phyloP scores from a whole-genome alignment of 2,888 invertebrate species.

The Heliconius ismenius region DNA sequence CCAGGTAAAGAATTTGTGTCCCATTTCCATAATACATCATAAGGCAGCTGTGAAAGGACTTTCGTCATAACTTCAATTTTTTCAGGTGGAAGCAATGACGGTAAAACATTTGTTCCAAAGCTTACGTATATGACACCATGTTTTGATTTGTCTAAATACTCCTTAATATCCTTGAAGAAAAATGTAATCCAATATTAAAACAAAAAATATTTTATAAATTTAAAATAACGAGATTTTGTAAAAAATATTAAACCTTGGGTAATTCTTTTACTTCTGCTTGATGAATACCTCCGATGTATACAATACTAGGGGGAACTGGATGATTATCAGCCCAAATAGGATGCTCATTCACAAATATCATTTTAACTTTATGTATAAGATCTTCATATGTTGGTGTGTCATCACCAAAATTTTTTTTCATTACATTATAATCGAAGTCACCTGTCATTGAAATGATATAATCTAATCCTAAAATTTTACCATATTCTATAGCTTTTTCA shows the following conservation, averaged over 20 bases:
- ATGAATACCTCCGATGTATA: constrained; percentile 66
- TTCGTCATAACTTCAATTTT: constrained; percentile 52
- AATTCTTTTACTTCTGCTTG: constrained; percentile 55
- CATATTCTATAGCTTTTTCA: constrained; percentile 52
- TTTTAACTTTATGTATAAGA: constrained; percentile 51
- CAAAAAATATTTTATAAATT: background rate
- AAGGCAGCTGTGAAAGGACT: constrained; percentile 61
- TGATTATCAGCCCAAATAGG: constrained; percentile 58
- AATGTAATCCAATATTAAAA: background rate
- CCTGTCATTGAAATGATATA: constrained; percentile 27
- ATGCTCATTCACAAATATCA: constrained; percentile 66
- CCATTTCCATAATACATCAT: constrained; percentile 69
- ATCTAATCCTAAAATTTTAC: constrained; percentile 35
- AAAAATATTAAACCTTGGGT: constrained; percentile 53
- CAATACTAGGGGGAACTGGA: constrained; percentile 62
- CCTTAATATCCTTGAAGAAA: constrained; percentile 51
- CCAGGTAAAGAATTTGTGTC: constrained; percentile 53
- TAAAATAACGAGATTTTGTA: background rate
- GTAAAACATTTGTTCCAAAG: constrained; percentile 62
- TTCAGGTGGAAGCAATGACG: constrained; percentile 52
- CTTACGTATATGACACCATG: constrained; percentile 63
- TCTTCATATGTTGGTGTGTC: constrained; percentile 46
- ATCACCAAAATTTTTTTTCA: constrained; percentile 47
- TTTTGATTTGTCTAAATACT: constrained; percentile 59
- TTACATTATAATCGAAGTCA: constrained; percentile 38